phyloP scores from a whole-genome alignment of 2,113 vertebrate species.

The Clarias magur region DNA sequence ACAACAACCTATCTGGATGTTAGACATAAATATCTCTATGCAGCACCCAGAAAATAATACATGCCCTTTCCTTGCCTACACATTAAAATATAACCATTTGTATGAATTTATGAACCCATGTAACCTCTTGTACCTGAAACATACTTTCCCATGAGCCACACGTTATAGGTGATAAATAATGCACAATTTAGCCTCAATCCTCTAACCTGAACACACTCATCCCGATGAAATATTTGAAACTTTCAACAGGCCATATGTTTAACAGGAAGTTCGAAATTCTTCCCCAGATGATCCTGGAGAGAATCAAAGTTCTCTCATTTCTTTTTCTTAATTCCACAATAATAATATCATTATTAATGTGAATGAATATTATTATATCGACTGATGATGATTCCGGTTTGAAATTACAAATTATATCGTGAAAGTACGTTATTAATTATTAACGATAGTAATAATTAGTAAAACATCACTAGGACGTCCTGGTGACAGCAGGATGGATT shows the following conservation, averaged over 20 bases:
- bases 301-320: not conserved
- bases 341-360: too few relatives aligned
- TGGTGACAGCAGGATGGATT: not conserved
- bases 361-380: not conserved
- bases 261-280: not conserved
- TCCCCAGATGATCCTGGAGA: not conserved
- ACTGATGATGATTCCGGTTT: not conserved
- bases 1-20: not conserved
- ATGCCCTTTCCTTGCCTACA: too few relatives aligned
- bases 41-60: not conserved
- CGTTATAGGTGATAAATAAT: not conserved
- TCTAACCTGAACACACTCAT: not conserved
- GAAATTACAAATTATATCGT: not conserved
- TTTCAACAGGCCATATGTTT: not conserved
- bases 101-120: not conserved
- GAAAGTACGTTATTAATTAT: not conserved
- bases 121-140: not conserved
- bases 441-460: not conserved
- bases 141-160: not conserved
- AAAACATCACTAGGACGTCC: not conserved
- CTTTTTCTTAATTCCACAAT: not conserved
- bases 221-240: not conserved
- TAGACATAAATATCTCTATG: not conserved
- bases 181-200: not conserved
- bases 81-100: not conserved